These are phyloP conservation scores for Pocillopora damicornis DNA, from an alignment of 64 coral and sea anemone genomes.

Conservation along the genomic window DNA sequence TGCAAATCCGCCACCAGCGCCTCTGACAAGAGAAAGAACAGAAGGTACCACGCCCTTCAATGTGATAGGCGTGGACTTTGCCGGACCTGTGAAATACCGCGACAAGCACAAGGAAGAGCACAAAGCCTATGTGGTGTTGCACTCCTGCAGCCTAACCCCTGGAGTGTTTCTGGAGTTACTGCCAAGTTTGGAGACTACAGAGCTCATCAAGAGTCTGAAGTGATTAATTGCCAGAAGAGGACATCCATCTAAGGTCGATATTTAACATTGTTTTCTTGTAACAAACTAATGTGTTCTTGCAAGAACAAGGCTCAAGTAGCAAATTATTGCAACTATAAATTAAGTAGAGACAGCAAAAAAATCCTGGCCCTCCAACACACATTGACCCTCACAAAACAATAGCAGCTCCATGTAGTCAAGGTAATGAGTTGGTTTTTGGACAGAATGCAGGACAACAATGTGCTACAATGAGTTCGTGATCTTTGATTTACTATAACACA, in stretches of 20 bases:
- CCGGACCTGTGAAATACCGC: neutral
- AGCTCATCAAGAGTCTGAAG: conserved; percentile 9
- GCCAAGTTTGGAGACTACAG: neutral
- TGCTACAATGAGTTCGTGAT: too few relatives aligned
- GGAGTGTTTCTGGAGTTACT: neutral
- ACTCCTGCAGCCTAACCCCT: conserved; percentile 4
- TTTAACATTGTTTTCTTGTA: too few relatives aligned
- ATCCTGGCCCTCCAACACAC: too few relatives aligned
- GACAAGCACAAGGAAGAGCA: neutral
- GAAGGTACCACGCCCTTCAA: neutral
- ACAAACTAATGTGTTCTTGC: too few relatives aligned
- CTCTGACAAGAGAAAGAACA: neutral
- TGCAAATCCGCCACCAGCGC: neutral
- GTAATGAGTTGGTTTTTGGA: too few relatives aligned
- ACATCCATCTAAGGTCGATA: neutral
- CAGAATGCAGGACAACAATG: too few relatives aligned
- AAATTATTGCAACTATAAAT: too few relatives aligned
- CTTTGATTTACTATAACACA: too few relatives aligned
- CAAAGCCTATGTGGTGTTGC: neutral
- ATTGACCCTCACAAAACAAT: too few relatives aligned
- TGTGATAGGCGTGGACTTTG: conserved; percentile 11
- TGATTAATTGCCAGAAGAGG: neutral
- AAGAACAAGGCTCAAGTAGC: too few relatives aligned
- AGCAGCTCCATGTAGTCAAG: too few relatives aligned
- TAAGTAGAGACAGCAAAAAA: too few relatives aligned